Evolutionary conservation across 2,888 invertebrate genomes (phyloP).

Genomic region (Strigamia crassipes): DNA sequence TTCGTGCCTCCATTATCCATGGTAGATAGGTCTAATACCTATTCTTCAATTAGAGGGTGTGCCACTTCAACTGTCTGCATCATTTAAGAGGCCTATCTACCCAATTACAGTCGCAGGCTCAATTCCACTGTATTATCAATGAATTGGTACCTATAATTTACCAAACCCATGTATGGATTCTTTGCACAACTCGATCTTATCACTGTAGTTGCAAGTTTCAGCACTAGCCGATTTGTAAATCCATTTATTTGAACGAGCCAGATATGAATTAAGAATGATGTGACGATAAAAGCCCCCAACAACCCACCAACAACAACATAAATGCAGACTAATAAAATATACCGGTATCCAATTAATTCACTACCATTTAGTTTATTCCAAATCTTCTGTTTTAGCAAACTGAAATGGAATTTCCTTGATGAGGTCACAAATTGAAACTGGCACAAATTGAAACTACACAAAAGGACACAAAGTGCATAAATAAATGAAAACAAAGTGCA

Average conservation of each 20-base stretch:
- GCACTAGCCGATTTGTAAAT: neutral
- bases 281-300: too few species aligned
- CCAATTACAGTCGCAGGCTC: neutral
- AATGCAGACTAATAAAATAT: too few species aligned
- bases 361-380: too few species aligned
- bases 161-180: neutral
- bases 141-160: slow-evolving; percentile 10
- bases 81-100: slow-evolving; percentile 10
- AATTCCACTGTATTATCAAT: neutral
- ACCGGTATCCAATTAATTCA: too few species aligned
- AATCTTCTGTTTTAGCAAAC: too few species aligned
- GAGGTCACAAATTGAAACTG: too few species aligned
- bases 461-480: too few species aligned
- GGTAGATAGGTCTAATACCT: neutral
- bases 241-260: neutral
- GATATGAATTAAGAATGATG: neutral
- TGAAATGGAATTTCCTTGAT: too few species aligned
- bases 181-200: slow-evolving; percentile 3
- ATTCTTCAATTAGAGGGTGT: slow-evolving; percentile 4
- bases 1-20: neutral
- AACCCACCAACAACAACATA: too few species aligned
- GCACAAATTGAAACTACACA: too few species aligned
- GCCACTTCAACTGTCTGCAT: slow-evolving; percentile 10
- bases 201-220: neutral
- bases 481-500: too few species aligned